These are phyloP conservation scores for Pemphigus obesinymphae DNA, from an alignment of 1,140 invertebrate genomes.

Conservation along the genomic window DNA sequence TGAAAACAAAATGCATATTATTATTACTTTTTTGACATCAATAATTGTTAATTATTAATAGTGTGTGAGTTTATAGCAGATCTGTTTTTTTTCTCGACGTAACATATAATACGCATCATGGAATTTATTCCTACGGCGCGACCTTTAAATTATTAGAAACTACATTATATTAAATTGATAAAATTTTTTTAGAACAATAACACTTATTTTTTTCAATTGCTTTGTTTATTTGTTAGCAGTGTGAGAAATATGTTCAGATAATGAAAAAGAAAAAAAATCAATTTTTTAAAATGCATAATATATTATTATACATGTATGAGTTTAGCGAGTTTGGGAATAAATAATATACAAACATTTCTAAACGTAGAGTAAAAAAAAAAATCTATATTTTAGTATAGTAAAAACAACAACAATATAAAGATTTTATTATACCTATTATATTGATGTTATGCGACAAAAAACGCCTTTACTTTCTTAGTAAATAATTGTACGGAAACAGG, in stretches of 20 bases:
- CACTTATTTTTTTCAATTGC: background rate
- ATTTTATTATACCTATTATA: background rate
- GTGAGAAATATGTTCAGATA: too few relatives aligned
- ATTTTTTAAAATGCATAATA: too few relatives aligned
- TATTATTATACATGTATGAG: too few relatives aligned
- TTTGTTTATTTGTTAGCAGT: background rate
- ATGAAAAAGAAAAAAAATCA: too few relatives aligned
- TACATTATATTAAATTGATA: too few relatives aligned
- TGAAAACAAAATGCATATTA: background rate
- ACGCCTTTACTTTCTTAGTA: background rate
- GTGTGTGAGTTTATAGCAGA: background rate
- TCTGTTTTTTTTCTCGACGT: background rate
- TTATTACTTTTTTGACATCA: background rate
- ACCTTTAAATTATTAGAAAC: too few relatives aligned
- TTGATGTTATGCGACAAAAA: background rate
- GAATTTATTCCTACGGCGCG: background rate
- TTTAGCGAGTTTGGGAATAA: background rate
- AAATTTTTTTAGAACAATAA: too few relatives aligned
- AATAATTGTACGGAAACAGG: background rate
- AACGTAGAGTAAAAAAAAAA: background rate
- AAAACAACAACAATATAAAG: background rate
- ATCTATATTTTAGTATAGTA: background rate
- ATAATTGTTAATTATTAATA: background rate
- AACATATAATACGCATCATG: background rate
- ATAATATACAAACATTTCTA: background rate